phyloP scores from a whole-genome alignment of 2,888 invertebrate genomes.

The Agapostemon virescens region DNA sequence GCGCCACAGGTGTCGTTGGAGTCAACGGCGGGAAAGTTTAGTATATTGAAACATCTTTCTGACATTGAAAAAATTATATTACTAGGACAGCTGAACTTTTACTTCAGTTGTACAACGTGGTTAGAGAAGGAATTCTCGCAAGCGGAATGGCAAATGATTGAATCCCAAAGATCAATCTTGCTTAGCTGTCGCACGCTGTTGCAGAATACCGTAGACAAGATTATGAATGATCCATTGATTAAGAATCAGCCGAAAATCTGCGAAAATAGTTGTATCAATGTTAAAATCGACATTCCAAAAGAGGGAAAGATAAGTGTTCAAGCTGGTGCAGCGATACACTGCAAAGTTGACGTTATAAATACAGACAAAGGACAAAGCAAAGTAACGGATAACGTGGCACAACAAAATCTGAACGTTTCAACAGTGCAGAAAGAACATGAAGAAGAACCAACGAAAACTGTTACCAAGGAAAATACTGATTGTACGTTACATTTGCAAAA shows the following conservation, averaged over 20 bases:
- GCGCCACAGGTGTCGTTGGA: conserved; percentile 1
- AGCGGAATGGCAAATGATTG: conserved; percentile 15
- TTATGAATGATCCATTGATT: neutral
- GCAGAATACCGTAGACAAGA: conserved; percentile 27
- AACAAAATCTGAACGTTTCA: neutral
- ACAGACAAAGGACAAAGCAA: neutral
- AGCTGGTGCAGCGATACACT: neutral
- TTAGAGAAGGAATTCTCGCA: conserved; percentile 19
- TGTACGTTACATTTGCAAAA: neutral
- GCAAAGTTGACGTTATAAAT: neutral
- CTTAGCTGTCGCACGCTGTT: conserved; percentile 34
- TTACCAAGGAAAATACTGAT: neutral
- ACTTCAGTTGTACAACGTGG: conserved; percentile 28
- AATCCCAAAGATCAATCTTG: conserved; percentile 17
- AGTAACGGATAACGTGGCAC: neutral
- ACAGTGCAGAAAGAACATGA: conserved; percentile 2
- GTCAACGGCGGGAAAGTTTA: conserved; percentile 17
- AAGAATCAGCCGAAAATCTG: neutral
- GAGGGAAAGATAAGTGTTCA: conserved; percentile 11
- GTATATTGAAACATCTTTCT: conserved; percentile 26
- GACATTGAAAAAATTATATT: conserved; percentile 36
- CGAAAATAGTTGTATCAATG: conserved; percentile 2
- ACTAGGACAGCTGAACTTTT: conserved; percentile 23
- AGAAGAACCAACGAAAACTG: neutral
- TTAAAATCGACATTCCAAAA: conserved; percentile 7